Conservation (phyloP, 2,113 vertebrate genomes). For the Tautogolabrus adspersus region DNA sequence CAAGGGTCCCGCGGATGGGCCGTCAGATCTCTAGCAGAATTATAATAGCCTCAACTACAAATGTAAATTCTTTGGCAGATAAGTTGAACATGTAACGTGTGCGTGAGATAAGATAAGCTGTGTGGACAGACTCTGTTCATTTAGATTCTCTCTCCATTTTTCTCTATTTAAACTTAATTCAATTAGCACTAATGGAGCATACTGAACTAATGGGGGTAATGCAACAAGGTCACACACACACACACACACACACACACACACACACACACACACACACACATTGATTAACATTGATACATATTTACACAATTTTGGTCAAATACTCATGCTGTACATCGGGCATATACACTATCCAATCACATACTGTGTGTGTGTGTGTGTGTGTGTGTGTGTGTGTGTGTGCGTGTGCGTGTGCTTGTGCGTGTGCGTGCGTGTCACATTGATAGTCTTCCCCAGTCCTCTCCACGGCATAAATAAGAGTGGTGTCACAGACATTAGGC, state of each 20-base stretch:
- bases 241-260: slow-evolving; percentile 4
- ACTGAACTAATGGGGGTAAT: slow-evolving; percentile 53
- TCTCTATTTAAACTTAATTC: slow-evolving; percentile 52
- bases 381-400: background rate
- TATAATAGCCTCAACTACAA: no score
- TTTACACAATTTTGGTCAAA: background rate
- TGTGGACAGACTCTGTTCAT: slow-evolving; percentile 37
- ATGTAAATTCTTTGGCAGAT: no score
- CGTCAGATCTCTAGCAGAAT: no score
- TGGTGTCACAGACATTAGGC: slow-evolving; percentile 56
- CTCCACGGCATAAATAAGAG: slow-evolving; percentile 51
- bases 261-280: background rate
- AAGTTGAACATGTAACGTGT: no score
- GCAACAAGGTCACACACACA: slow-evolving; percentile 28
- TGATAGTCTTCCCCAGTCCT: slow-evolving; percentile 58
- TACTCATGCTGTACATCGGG: background rate
- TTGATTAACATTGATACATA: background rate
- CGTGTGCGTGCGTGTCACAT: slow-evolving; percentile 51
- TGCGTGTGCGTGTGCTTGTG: no score
- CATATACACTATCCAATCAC: background rate
- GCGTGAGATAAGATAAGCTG: slow-evolving; percentile 7
- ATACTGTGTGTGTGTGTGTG: background rate
- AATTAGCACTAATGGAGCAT: slow-evolving; percentile 67
- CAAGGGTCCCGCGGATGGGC: no score
- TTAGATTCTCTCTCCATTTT: slow-evolving; percentile 49